Percentiles rank a stretch among this genome's conserved stretches.
Evolutionary conservation across 2,113 vertebrate species (phyloP).

Genomic region (Climacteris rufus): DNA sequence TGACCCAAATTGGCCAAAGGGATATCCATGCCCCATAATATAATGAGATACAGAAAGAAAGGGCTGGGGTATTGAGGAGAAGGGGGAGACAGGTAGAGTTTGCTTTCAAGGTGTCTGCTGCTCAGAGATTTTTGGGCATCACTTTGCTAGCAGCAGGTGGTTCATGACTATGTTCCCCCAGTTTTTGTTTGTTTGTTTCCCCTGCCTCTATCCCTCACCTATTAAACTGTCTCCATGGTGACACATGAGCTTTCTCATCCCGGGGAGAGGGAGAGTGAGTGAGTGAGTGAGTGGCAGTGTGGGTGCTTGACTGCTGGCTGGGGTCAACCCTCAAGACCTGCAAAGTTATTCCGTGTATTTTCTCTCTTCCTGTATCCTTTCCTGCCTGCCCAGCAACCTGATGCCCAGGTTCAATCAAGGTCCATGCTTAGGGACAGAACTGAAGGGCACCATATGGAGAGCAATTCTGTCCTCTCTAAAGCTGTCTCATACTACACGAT

Average conservation of each 20-base stretch:
- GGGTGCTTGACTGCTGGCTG: not conserved
- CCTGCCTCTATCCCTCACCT: not conserved
- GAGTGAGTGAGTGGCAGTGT: not conserved
- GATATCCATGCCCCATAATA: not conserved
- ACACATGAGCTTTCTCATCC: not conserved
- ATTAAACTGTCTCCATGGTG: not conserved
- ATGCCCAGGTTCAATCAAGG: not conserved
- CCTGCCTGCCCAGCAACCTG: not conserved
- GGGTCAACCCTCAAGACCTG: not conserved
- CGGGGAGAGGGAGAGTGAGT: not conserved
- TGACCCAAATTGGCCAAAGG: accelerated
- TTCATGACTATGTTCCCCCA: not conserved
- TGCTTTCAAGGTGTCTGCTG: not conserved
- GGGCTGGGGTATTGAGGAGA: not conserved
- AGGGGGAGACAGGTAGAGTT: not conserved
- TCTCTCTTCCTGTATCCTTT: not conserved
- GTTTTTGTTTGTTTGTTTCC: not conserved
- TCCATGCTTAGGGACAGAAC: not conserved
- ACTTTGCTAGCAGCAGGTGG: not conserved
- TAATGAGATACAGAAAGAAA: not conserved
- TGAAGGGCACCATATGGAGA: not conserved
- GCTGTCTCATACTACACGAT: not conserved
- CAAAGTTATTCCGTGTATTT: not conserved
- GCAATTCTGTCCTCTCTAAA: not conserved
- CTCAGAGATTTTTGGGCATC: not conserved